Evolutionary conservation across 2,888 invertebrate species (phyloP).

Genomic region (Melanostoma scalare): DNA sequence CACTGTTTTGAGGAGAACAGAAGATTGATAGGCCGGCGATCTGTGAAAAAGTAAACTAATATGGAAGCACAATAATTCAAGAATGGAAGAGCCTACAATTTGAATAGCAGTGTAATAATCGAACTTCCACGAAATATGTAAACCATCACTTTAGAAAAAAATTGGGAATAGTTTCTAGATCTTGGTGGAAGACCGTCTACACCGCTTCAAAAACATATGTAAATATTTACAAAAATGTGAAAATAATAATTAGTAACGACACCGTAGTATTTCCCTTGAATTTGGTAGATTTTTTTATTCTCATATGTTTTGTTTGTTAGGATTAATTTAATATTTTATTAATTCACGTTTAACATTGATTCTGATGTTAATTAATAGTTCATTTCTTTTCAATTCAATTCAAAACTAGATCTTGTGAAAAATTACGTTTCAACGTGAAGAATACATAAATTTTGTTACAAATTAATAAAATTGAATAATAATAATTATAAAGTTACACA

Average conservation of each 20-base stretch:
- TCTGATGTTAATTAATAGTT: conserved; percentile 17
- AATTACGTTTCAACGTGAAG: conserved; percentile 42
- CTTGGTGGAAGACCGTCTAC: no score
- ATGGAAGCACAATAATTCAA: no score
- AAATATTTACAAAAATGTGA: no score
- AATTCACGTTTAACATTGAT: conserved; percentile 41
- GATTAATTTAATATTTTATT: conserved; percentile 48
- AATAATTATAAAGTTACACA: conserved; percentile 33
- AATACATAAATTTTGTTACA: conserved; percentile 41
- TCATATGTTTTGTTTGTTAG: conserved; percentile 34
- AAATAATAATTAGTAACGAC: neutral
- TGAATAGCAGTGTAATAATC: no score
- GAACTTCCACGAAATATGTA: no score
- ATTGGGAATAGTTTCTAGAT: no score
- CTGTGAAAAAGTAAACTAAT: no score
- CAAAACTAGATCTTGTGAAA: conserved; percentile 37
- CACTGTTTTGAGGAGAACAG: no score
- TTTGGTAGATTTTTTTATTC: conserved; percentile 60
- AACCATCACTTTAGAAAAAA: no score
- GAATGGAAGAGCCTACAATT: no score
- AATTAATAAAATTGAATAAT: conserved; percentile 46
- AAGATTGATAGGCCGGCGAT: no score
- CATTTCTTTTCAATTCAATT: conserved; percentile 18
- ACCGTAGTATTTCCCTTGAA: conserved; percentile 25
- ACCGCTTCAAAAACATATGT: no score